Evolutionary conservation across 2,888 invertebrate species (phyloP), one percentile per base, ranked within the genome.

Genomic region (Aspidapion aeneum): DNA sequence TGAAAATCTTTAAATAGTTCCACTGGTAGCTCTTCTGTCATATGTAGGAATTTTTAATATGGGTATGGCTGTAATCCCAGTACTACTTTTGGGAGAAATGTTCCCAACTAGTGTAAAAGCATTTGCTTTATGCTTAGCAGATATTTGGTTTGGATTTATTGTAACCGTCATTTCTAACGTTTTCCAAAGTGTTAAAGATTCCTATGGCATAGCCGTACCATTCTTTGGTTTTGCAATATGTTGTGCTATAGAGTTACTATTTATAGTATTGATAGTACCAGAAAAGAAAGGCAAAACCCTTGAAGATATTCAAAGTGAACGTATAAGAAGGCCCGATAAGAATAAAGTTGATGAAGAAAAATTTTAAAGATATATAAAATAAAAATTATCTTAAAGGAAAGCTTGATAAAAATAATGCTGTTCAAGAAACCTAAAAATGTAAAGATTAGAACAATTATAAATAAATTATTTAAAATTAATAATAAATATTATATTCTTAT

Each of bases 261-360:
- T 86, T 75, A 86, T 89, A 72, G 69, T 83, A 59, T 75, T 84
- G n/a, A 77, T 83, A 68, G 83, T 90, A n/a, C 89, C 89, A 0
- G 90, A 90, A 79, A 90, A 89, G 1, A 90, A 88, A 75, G 88
- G 88, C 63, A 89, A 88, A 72, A 88, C 88, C 1, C 83, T 90
- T 73, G 83, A 87, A 60, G 84, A 86, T 72, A 90, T 90, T 72
- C 90, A 90, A 74, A 83, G 85, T 19, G 83, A 85, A 61, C 79
- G 90, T 2, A 82, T 83, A 68, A 83, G 85, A 78, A 54, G 7
- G 17, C 18, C 52, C 19, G 52, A 19, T 17, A 52, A 52, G 52
- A 52, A 52, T 18, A 5, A 52, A 17, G 17, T n/a, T 5, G 52
- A n/a, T n/a, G n/a, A n/a, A n/a, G n/a, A n/a, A n/a, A n/a, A n/a